Conservation (phyloP, 2,888 invertebrate genomes). For the Drosophila seclusa region DNA sequence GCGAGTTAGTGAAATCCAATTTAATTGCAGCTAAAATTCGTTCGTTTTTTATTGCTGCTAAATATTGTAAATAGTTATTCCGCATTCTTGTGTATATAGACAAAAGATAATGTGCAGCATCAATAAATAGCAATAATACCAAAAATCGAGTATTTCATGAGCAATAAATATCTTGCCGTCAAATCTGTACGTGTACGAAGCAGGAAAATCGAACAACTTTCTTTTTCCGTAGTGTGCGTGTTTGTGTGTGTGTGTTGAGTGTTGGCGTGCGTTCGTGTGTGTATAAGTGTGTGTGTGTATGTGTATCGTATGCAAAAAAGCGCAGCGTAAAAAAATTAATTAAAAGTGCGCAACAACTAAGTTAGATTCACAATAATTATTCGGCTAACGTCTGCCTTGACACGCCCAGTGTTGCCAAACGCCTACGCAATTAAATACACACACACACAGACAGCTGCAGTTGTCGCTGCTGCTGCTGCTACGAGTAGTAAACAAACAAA, state of each 20-base stretch:
- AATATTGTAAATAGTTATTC: conserved; percentile 57
- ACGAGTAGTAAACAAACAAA: conserved; percentile 35
- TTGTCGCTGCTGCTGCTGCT: conserved; percentile 36
- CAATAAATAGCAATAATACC: conserved; percentile 41
- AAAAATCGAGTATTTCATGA: conserved; percentile 30
- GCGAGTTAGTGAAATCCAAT: conserved; percentile 57
- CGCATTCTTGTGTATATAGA: conserved; percentile 27
- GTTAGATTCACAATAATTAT: conserved; percentile 42
- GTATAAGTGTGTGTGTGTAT: conserved; percentile 40
- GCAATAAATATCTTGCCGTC: conserved; percentile 46
- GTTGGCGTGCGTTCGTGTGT: conserved; percentile 24
- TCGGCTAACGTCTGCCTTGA: conserved; percentile 31
- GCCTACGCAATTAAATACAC: conserved; percentile 46
- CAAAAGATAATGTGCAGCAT: conserved; percentile 38
- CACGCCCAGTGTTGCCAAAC: conserved; percentile 50
- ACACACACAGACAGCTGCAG: conserved; percentile 28
- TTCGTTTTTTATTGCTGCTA: conserved; percentile 43
- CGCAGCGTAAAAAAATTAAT: conserved; percentile 53
- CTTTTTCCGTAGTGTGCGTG: conserved; percentile 66
- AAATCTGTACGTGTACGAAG: conserved; percentile 49
- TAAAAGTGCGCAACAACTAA: conserved; percentile 64
- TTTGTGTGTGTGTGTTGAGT: conserved; percentile 28
- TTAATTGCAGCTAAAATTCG: conserved; percentile 55
- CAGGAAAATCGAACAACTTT: conserved; percentile 79
- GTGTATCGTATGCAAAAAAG: conserved; percentile 58